Conservation (phyloP, 1,140 invertebrate species). For the Drosophila sechellia region DNA sequence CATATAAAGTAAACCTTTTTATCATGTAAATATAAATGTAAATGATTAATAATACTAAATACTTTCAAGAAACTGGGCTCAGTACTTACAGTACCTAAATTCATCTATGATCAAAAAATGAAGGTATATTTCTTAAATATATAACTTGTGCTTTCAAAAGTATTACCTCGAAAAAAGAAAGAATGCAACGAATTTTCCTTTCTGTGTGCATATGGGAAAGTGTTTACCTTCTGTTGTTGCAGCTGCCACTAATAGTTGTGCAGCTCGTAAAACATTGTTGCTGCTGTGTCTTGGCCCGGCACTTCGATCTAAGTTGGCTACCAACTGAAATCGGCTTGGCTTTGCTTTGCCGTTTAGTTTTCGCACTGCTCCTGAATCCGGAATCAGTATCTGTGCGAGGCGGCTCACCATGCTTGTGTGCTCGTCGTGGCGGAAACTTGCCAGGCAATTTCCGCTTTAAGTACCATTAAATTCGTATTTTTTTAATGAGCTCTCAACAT, state of each 20-base stretch:
- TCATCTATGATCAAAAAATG: too few relatives aligned
- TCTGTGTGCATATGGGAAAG: slow-evolving; percentile 8
- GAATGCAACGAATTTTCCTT: neutral
- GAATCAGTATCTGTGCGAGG: slow-evolving; percentile 19
- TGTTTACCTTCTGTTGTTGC: slow-evolving; percentile 19
- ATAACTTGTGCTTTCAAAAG: neutral
- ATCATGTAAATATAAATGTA: too few relatives aligned
- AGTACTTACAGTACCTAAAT: too few relatives aligned
- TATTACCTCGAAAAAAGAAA: neutral
- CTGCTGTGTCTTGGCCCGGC: slow-evolving; percentile 26
- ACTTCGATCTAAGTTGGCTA: slow-evolving; percentile 67
- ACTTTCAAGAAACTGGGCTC: too few relatives aligned
- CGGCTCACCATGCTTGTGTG: slow-evolving; percentile 50
- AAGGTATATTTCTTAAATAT: neutral
- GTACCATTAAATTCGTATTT: slow-evolving; percentile 84
- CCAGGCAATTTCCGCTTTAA: slow-evolving; percentile 84
- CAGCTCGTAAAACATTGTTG: slow-evolving; percentile 75
- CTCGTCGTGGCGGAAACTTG: slow-evolving; percentile 75
- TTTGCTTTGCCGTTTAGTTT: slow-evolving; percentile 21
- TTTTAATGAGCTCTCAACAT: slow-evolving; percentile 84
- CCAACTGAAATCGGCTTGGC: slow-evolving; percentile 35
- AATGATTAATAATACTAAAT: too few relatives aligned
- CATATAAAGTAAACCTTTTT: too few relatives aligned
- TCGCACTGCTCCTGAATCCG: slow-evolving; percentile 11
- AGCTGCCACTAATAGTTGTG: slow-evolving; percentile 75